phyloP scores from a whole-genome alignment of 2,113 vertebrate genomes.

The Misgurnus anguillicaudatus region DNA sequence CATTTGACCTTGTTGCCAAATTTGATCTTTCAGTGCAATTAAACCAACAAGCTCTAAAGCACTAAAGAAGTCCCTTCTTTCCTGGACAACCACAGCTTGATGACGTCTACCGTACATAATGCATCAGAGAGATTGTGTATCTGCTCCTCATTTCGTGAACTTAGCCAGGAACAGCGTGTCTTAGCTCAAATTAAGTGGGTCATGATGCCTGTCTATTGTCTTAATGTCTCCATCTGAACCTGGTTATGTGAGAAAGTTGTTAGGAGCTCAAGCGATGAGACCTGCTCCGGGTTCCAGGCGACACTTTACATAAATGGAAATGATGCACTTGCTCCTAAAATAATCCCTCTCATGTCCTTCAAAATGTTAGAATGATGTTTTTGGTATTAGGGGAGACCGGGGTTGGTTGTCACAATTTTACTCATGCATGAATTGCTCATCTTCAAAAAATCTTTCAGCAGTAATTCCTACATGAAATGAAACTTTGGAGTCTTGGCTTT shows the following conservation, averaged over 20 bases:
- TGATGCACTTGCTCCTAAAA: not conserved
- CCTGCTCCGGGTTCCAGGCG: not conserved
- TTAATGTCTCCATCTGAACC: slow-evolving; percentile 36
- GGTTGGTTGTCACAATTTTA: no score
- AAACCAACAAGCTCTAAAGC: slow-evolving; percentile 13
- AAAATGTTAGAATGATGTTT: no score
- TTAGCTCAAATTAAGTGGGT: slow-evolving; percentile 55
- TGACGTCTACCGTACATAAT: slow-evolving; percentile 53
- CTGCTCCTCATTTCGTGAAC: slow-evolving; percentile 49
- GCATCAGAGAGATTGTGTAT: slow-evolving; percentile 49
- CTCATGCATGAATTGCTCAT: no score
- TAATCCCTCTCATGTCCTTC: not conserved
- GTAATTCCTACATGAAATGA: no score
- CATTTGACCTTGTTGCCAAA: slow-evolving; percentile 1
- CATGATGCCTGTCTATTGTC: slow-evolving; percentile 45
- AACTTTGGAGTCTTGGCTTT: no score
- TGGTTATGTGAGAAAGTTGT: slow-evolving; percentile 21
- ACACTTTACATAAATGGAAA: not conserved
- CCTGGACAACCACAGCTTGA: not conserved
- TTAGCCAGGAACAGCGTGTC: slow-evolving; percentile 43
- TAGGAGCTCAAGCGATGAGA: slow-evolving; percentile 35
- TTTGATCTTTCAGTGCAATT: slow-evolving; percentile 27
- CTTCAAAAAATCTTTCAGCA: no score
- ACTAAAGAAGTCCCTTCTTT: not conserved
- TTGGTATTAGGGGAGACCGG: no score